Evolutionary conservation across 2,797 vertebrate species (phyloP), one percentile per base, ranked within the genome.

Genomic region (Anguilla pacifica): DNA sequence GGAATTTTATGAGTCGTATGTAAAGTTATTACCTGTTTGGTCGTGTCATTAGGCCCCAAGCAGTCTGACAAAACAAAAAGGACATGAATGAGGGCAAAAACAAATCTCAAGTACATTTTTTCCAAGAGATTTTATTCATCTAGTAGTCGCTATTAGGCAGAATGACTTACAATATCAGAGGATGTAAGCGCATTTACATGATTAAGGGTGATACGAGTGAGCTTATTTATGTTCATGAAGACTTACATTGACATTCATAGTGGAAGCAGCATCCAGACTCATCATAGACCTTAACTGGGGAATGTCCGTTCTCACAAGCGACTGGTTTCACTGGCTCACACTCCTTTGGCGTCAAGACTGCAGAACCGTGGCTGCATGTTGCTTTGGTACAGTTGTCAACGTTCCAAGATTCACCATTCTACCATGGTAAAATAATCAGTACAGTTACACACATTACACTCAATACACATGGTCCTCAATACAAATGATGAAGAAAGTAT

Each of bases 211-310:
- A 67, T 67, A n/a, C 9, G 2, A 28, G n/a, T 31, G 28, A 28
- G 28, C 28, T 72, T 28, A 67, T 67, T n/a, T 35, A 28, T 72
- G 28, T 72, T 72, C 28, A 61, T 77, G 17, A 64, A 10, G 86
- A 90, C 95, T 94, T 94, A 96, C 95, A 96, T 92, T 93, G 85
- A 93, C 98, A 98, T 83, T 97, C 94, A 11, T 97, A 96, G 3
- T 93, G 91, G 25, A 92, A 94, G 91, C 98, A 99, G 87, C 98
- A 99, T 88, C 95, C 94, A 0, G 95, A 91, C 1, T 92, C 81
- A 35, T 96, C 94, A 3, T 91, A 92, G 85, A 96, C 92, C 85
- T 95, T 92, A 35, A 95, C 0, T 19, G 95, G 85, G 0, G 93
- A 93, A 70, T 95, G 96, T 67, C 94, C 96, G 6, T 97, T 98